Evolutionary conservation across 2,888 invertebrate genomes (phyloP).

Genomic region (Dicycla oo): DNA sequence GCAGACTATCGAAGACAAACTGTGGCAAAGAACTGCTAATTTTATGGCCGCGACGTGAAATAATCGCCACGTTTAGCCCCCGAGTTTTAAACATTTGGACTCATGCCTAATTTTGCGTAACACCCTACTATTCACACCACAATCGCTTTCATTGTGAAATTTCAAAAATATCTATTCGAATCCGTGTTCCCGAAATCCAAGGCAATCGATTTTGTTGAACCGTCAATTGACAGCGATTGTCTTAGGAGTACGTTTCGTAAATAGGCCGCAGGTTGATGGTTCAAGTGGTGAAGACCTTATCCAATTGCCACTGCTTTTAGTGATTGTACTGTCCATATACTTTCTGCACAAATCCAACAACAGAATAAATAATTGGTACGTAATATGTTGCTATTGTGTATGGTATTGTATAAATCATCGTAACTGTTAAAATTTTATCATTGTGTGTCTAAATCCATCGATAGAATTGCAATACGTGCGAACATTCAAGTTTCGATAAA

Average conservation of each 20-base stretch:
- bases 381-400: background rate
- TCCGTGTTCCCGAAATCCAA: background rate
- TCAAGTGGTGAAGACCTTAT: background rate
- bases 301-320: background rate
- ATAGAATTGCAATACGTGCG: constrained; percentile 55
- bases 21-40: constrained; percentile 42
- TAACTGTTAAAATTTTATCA: constrained; percentile 25
- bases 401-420: constrained; percentile 37
- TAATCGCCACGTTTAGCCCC: constrained; percentile 19
- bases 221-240: background rate
- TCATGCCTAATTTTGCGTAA: background rate
- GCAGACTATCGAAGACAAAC: constrained; percentile 38
- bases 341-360: constrained; percentile 8
- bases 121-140: background rate
- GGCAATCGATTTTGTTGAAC: background rate
- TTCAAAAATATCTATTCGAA: too few relatives aligned
- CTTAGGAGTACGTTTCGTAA: background rate
- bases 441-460: constrained; percentile 33
- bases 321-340: background rate
- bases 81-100: background rate
- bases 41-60: constrained; percentile 20
- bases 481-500: constrained; percentile 61
- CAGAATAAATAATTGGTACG: constrained; percentile 3
- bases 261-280: background rate
- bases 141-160: background rate